Base-by-base conservation (phyloP, 2,797 vertebrate species). In the Amniataba percoides region DNA sequence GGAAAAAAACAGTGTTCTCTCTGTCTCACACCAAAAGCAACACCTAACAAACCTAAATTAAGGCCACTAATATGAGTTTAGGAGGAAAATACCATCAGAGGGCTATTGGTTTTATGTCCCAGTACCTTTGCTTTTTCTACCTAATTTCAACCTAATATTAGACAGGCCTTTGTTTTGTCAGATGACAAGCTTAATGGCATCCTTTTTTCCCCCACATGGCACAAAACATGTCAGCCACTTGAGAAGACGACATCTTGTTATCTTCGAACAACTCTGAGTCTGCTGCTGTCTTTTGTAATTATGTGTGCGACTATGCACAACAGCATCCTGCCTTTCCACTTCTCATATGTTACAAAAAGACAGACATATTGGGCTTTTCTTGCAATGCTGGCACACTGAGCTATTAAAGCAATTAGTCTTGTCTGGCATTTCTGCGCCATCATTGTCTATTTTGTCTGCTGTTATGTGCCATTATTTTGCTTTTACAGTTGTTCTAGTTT, bases 181-280 rank as follows among this genome's bases (percentile, higher is more conserved):
- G 66, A 81, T 84, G 86, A 87, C 80, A 87, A 64, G 74, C 70
- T 73, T 82, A 82, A 86, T 86, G 80, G 70, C 69, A 55, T 80
- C 46, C 53, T 84, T 59, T 69, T 85, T 72, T 66, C 48, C 27
- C 61, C 71, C 25, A 3, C 42, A 58, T 75, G 51, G 25, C 64
- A 88, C 78, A 73, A 84, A 83, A 82, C 84, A 84, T 70, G 81
- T 86, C 85, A 83, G 78, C 78, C 74, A 36, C 74, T 46, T 70
- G 80, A 73, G 71, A 63, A 86, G 80, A 81, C 34, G 51, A 71
- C 78, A 82, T 81, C 84, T 86, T 87, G 79, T 92, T 90, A 86
- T 84, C 84, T 71, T 25, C 1, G 60, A 84, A 73, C 69, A 77
- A 64, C 73, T 84, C 57, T 9, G 52, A 74, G 42, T 76, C 68